These are phyloP conservation scores for Volucella inanis DNA, from an alignment of 2,888 invertebrate genomes.

Conservation along the genomic window DNA sequence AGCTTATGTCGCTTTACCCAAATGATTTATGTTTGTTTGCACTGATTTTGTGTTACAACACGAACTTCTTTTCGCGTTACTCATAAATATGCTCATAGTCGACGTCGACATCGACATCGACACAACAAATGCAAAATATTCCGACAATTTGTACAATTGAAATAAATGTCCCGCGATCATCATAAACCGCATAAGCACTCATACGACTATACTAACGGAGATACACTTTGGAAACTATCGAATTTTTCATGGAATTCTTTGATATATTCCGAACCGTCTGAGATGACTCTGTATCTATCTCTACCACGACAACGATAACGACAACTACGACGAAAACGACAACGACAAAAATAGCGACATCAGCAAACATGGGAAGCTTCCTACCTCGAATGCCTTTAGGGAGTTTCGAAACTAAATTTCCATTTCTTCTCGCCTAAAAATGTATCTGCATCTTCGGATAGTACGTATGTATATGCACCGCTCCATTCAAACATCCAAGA, in stretches of 20 bases:
- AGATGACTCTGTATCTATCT: neutral
- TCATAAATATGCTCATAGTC: slow-evolving; percentile 41
- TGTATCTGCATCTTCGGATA: slow-evolving; percentile 34
- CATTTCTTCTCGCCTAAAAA: slow-evolving; percentile 69
- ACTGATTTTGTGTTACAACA: slow-evolving; percentile 61
- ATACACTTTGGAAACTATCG: neutral
- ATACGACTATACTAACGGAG: neutral
- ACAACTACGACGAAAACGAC: slow-evolving; percentile 12
- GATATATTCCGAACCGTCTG: slow-evolving; percentile 67
- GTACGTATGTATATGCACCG: neutral
- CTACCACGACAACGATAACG: slow-evolving; percentile 18
- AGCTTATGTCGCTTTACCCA: slow-evolving; percentile 33
- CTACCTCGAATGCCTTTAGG: slow-evolving; percentile 51
- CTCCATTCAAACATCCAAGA: slow-evolving; percentile 29
- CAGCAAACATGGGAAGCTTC: slow-evolving; percentile 40
- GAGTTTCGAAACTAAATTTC: slow-evolving; percentile 66
- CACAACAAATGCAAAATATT: slow-evolving; percentile 62
- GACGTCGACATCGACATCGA: neutral
- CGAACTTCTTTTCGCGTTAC: slow-evolving; percentile 13
- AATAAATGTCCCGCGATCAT: slow-evolving; percentile 70
- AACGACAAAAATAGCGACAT: neutral
- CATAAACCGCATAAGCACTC: slow-evolving; percentile 43
- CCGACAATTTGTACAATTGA: slow-evolving; percentile 72
- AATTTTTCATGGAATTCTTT: slow-evolving; percentile 61
- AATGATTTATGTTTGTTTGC: slow-evolving; percentile 61